phyloP scores from a whole-genome alignment of 2,888 invertebrate genomes.

The Amorpha juglandis region DNA sequence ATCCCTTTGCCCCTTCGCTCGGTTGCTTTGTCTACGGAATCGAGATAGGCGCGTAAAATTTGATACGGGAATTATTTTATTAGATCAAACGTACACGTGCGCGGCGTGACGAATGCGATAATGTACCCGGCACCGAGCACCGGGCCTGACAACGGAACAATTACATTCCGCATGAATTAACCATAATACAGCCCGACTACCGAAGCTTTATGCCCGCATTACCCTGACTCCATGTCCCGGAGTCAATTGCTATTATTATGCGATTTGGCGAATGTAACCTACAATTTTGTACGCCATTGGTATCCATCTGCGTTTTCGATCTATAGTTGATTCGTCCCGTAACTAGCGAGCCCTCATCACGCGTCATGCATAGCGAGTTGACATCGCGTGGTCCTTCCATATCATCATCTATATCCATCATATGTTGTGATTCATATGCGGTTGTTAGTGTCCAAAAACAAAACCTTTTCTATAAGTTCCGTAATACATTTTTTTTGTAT shows the following conservation, averaged over 20 bases:
- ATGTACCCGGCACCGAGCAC: slow-evolving; percentile 66
- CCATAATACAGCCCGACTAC: slow-evolving; percentile 72
- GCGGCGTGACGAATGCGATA: slow-evolving; percentile 82
- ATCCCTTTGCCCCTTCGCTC: slow-evolving; percentile 68
- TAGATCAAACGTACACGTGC: slow-evolving; percentile 82
- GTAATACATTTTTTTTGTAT: slow-evolving; percentile 46
- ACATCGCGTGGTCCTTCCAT: slow-evolving; percentile 73
- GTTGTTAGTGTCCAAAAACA: slow-evolving; percentile 65
- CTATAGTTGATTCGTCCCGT: background rate
- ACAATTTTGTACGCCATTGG: slow-evolving; percentile 30
- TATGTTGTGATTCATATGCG: slow-evolving; percentile 49
- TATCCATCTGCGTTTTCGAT: background rate
- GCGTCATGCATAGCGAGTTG: slow-evolving; percentile 44
- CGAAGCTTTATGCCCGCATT: slow-evolving; percentile 70
- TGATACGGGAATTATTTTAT: slow-evolving; percentile 84
- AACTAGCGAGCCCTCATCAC: slow-evolving; percentile 5
- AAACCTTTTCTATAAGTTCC: slow-evolving; percentile 44
- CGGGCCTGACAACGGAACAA: slow-evolving; percentile 69
- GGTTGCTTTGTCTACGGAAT: slow-evolving; percentile 78
- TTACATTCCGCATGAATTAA: slow-evolving; percentile 81
- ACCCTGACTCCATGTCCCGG: slow-evolving; percentile 67
- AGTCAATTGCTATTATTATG: slow-evolving; percentile 62
- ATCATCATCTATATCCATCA: no score
- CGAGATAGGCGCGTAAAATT: slow-evolving; percentile 83
- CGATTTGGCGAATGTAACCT: slow-evolving; percentile 43